Base-by-base conservation (phyloP, 2,113 vertebrate species). In the Ornithorhynchus anatinus region DNA sequence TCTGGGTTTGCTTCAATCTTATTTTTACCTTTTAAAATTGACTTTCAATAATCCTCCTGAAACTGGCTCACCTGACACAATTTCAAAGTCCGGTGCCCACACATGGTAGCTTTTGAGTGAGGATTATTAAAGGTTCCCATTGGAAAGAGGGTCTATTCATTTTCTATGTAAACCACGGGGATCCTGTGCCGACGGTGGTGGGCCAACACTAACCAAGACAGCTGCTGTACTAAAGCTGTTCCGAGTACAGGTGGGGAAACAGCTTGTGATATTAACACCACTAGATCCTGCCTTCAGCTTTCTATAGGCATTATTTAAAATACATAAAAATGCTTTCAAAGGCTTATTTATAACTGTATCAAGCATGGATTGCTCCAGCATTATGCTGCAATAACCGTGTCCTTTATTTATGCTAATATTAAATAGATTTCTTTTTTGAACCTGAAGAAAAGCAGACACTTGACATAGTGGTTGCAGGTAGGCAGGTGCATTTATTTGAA, bases 271-370 rank as follows among this genome's bases (percentile, higher is more conserved):
- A 78, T 79, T 84, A 87, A 84, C 72, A 75, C 79, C 76, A 80
- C 80, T 84, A 61, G 67, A 88, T 84, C 72, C 76, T 89, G 72
- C 79, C 64, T 59, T 59, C 23, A 64, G 58, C 61, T 90, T 83
- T 81, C 66, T 81, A 79, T 68, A 83, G 80, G 44, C 80, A 82
- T 79, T 60, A 68, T 82, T 87, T 86, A 81, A 85, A 90, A 86
- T 39, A 84, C 84, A 81, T 77, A 66, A 76, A 68, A 84, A 79
- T 69, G 71, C 76, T 90, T 85, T 79, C 69, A 86, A 87, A 80
- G 80, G 59, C 63, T 84, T 88, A 64, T 85, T 87, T 88, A 84
- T 90, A 86, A 86, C 57, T 73, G 75, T 73, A 78, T 80, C 75
- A 77, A 81, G 82, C 86, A 81, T 54, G 77, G 69, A 85, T 79